These are phyloP conservation scores for Drosophila nigricruria DNA, from an alignment of 2,888 invertebrate genomes.

Conservation along the genomic window DNA sequence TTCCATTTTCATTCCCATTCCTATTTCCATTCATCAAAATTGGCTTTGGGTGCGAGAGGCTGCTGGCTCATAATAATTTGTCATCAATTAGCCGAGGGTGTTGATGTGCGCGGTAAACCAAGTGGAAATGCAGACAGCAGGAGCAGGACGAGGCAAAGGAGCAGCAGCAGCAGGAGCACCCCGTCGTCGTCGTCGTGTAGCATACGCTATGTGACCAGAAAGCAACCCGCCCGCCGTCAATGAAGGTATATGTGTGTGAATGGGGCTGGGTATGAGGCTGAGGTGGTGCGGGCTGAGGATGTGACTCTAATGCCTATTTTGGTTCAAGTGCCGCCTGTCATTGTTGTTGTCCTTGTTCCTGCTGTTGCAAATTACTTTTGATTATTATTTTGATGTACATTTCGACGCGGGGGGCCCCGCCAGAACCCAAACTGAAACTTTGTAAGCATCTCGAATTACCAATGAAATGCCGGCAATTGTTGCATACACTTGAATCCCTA, in stretches of 20 bases:
- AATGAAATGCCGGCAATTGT: conserved; percentile 56
- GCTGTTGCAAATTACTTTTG: conserved; percentile 72
- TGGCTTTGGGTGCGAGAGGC: conserved; percentile 75
- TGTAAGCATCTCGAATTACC: conserved; percentile 73
- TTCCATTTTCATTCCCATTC: conserved; percentile 22
- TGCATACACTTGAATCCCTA: conserved; percentile 56
- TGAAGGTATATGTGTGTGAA: conserved; percentile 17
- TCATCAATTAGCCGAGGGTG: conserved; percentile 82
- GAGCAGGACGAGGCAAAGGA: conserved; percentile 8
- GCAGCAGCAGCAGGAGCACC: conserved; percentile 44
- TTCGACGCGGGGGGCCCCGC: conserved; percentile 27
- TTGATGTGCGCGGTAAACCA: conserved; percentile 81
- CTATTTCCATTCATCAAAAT: conserved; percentile 73
- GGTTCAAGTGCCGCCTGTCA: conserved; percentile 52
- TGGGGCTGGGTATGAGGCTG: conserved; percentile 8
- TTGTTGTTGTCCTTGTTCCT: conserved; percentile 23
- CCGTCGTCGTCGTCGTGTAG: conserved; percentile 64
- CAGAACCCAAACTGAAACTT: conserved; percentile 36
- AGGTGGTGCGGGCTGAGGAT: conserved; percentile 10
- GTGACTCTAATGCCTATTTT: conserved; percentile 40
- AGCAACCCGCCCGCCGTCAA: conserved; percentile 29
- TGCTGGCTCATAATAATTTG: conserved; percentile 78
- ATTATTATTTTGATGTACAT: conserved; percentile 78
- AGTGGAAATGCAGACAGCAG: conserved; percentile 67
- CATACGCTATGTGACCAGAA: conserved; percentile 67